Conservation (phyloP, 2,113 vertebrate species). For the Machaerirhynchus nigripectus region DNA sequence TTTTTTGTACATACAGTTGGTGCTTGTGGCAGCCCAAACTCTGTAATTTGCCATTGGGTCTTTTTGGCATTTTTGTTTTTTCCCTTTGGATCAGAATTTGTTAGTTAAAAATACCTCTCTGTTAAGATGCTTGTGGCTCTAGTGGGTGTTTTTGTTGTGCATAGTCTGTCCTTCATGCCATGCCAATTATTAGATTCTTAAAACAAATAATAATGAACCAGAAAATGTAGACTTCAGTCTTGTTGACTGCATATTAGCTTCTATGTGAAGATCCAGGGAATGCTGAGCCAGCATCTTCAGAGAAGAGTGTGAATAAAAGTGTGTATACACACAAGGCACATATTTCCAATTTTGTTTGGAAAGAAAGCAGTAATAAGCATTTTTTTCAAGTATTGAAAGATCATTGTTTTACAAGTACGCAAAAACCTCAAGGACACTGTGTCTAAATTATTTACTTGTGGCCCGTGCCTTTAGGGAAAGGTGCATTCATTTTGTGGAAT, state of each 20-base stretch:
- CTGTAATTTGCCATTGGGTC: neutral
- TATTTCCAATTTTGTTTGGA: neutral
- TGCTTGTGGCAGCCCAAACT: neutral
- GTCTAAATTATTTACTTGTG: neutral
- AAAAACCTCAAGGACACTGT: neutral
- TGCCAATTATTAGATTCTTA: neutral
- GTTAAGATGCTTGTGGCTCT: neutral
- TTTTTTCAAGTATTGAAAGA: neutral
- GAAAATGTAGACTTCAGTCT: neutral
- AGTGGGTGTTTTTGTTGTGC: neutral
- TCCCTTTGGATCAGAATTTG: neutral
- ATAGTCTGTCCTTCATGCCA: neutral
- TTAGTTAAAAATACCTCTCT: neutral
- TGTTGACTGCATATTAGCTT: neutral
- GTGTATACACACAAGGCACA: neutral
- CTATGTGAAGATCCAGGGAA: neutral
- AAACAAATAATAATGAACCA: neutral
- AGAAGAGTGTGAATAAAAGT: neutral
- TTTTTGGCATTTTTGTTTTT: neutral
- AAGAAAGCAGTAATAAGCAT: neutral
- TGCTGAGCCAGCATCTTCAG: neutral
- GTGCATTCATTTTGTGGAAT: neutral
- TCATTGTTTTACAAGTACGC: neutral
- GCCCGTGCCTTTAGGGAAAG: neutral
- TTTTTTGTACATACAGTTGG: neutral